Evolutionary conservation across 2,113 vertebrate genomes (phyloP), one percentile per base, ranked within the genome.

Genomic region (Lynx canadensis): DNA sequence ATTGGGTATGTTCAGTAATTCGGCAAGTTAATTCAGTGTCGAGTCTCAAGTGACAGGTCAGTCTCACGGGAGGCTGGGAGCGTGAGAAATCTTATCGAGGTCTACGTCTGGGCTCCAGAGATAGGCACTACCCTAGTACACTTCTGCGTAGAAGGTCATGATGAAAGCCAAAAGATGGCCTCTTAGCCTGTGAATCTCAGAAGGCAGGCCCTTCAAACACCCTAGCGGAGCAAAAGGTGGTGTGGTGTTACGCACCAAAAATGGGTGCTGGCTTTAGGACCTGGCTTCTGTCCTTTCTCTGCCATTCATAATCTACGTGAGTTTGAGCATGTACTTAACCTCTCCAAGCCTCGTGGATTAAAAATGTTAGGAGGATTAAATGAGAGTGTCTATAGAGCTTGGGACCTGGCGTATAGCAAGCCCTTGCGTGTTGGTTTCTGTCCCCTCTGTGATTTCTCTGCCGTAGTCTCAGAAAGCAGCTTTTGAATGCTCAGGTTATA

Each of bases 401-500:
- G 45, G 45, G 55, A 33, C 38, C 89, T 50, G 71, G 74, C 6
- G 0, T 31, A 78, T 8, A 86, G 86, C 48, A 38, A 76, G 73
- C 27, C 88, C 33, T 33, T 60, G n/a, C 16, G 10, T 4, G 5
- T 31, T 55, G 73, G 60, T 48, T 93, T 95, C 45, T 57, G 74
- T 95, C 79, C 86, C 50, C 57, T 91, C 25, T 63, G 81, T 65
- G 95, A 74, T 86, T 95, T 87, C 91, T 97, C 92, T 86, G 82
- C 87, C 7, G 33, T 65, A 85, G 84, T 88, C 91, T 45, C 81
- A 31, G 86, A 97, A 96, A 97, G 95, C 94, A 74, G 94, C 79
- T 91, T 96, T 94, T 87, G 95, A 98, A 89, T 80, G 81, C 89
- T 92, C 65, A 66, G 98, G 95, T 95, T 96, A 84, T 60, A 97